phyloP scores from a whole-genome alignment of 2,113 vertebrate species.

The Cyprinodon tularosa region DNA sequence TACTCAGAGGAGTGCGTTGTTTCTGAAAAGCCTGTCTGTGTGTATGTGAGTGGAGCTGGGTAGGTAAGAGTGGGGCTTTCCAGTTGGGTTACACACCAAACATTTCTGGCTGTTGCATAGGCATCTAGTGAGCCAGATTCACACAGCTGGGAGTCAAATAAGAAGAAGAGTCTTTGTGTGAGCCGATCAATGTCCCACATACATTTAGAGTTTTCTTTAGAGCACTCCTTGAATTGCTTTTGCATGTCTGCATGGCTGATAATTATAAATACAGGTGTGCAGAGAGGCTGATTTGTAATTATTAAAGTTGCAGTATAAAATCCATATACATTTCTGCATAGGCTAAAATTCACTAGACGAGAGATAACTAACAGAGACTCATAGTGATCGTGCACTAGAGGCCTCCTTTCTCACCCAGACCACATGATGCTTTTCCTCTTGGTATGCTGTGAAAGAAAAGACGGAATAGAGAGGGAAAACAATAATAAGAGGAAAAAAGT shows the following conservation, averaged over 20 bases:
- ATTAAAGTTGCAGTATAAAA: neutral
- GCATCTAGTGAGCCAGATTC: conserved; percentile 55
- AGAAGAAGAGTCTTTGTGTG: conserved; percentile 67
- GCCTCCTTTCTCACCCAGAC: conserved; percentile 54
- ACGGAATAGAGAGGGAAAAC: neutral
- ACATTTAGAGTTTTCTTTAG: neutral
- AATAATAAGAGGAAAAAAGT: conserved; percentile 34
- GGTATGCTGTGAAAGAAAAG: conserved; percentile 34
- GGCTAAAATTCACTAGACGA: conserved; percentile 18
- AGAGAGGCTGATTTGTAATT: neutral
- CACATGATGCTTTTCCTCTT: conserved; percentile 69
- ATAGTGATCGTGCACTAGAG: conserved; percentile 15
- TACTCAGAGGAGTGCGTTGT: conserved; percentile 52
- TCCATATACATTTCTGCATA: conserved; percentile 8
- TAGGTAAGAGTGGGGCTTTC: conserved; percentile 73
- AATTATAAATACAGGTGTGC: neutral
- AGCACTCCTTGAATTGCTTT: conserved; percentile 1
- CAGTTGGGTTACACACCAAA: conserved; percentile 70
- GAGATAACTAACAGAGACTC: conserved; percentile 20
- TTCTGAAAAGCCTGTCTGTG: conserved; percentile 40
- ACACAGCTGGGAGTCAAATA: conserved; percentile 78
- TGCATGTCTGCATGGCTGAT: neutral
- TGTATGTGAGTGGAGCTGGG: conserved; percentile 24
- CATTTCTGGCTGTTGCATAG: conserved; percentile 76
- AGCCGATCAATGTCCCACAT: conserved; percentile 56